Evolutionary conservation across 1,140 invertebrate species (phyloP), one percentile per base, ranked within the genome.

Genomic region (Drosophila lini): DNA sequence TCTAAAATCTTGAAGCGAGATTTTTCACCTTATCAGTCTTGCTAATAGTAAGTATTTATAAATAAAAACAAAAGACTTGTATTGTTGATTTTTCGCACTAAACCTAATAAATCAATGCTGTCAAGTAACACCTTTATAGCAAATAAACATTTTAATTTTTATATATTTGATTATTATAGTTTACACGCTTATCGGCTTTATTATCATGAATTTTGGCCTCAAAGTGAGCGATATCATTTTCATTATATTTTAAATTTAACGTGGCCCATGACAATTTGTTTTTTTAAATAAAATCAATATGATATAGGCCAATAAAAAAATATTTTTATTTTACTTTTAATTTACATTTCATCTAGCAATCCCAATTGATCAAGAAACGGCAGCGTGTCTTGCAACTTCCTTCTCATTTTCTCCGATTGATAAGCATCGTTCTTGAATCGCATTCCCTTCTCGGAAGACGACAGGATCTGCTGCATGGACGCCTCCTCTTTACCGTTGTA

Each of bases 351-450:
- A 76, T 92, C 89, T 5, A 92, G 52, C 28, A 91, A 47, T 6
- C 90, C 91, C 38, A 47, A 65, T 3, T 74, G 59, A 78, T 92
- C 91, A 7, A 85, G 84, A 10, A 74, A 56, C 0, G 90, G 90
- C 38, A 91, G 28, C 8, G 77, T 28, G 3, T 28, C 47, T 8
- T 45, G 78, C 6, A 91, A 15, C 67, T 81, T 76, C 5, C 53
- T 63, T 42, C 50, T 60, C 5, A 83, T 56, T n/a, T 58, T 16
- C 16, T 70, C 48, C 15, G 70, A 75, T 45, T 73, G 65, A 45
- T 41, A 91, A 0, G 89, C 5, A 0, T 53, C 41, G n/a, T 64
- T 53, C 16, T 71, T 80, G 7, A 58, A 77, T 3, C 36, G 63
- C 22, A 48, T n/a, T 13, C 68, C 71, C 11, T 40, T 47, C 15